phyloP scores from a whole-genome alignment of 64 coral and sea anemone genomes.

The Pachyseris speciosa region DNA sequence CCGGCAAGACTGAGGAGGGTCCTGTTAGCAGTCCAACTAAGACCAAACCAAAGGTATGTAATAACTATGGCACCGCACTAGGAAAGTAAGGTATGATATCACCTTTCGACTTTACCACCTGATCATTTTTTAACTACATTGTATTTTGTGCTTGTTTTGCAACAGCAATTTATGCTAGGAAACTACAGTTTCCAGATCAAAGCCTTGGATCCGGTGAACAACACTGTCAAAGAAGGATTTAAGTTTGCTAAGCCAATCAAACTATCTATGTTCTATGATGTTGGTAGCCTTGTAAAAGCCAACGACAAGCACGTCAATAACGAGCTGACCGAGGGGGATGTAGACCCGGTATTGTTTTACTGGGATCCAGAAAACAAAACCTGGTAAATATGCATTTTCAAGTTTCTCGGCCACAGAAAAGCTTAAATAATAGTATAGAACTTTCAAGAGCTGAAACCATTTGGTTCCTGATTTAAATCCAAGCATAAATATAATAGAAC shows the following conservation, averaged over 20 bases:
- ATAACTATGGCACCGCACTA: not conserved
- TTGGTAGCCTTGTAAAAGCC: conserved; percentile 84
- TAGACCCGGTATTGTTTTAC: conserved; percentile 87
- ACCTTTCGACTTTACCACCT: no score
- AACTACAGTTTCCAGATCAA: conserved; percentile 97
- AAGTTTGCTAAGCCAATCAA: conserved; percentile 85
- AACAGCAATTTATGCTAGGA: conserved; percentile 95
- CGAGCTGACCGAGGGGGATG: conserved; percentile 70
- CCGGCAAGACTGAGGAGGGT: conserved; percentile 69
- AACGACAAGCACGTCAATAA: conserved; percentile 83
- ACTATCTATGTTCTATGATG: conserved; percentile 89
- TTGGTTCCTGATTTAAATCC: no score
- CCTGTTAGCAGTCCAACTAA: conserved; percentile 29
- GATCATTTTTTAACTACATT: no score
- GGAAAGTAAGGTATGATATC: no score
- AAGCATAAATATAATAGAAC: no score
- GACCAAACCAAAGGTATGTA: conserved; percentile 80
- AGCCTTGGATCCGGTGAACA: conserved; percentile 70
- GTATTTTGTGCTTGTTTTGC: not conserved
- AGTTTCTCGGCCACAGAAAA: not conserved
- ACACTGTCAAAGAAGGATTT: conserved; percentile 72
- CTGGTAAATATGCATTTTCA: conserved; percentile 43
- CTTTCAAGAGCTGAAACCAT: no score
- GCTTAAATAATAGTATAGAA: no score
- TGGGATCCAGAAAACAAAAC: conserved; percentile 87